Evolutionary conservation across 1,140 invertebrate species (phyloP).

Genomic region (Octopus bimaculoides): DNA sequence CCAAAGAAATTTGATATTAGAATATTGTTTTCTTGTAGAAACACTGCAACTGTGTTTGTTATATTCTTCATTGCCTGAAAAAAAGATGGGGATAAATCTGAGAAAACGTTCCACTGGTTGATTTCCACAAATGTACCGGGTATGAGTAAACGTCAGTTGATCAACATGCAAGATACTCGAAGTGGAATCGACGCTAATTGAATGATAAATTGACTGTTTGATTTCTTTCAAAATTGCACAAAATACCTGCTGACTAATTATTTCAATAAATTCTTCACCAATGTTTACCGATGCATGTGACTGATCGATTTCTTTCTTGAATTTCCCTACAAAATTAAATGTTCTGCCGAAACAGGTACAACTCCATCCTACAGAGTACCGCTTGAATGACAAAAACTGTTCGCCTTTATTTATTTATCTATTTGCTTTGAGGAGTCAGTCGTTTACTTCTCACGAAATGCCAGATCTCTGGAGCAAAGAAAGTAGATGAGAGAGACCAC

Average conservation of each 20-base stretch:
- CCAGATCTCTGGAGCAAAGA: too few relatives aligned
- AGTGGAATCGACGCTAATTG: background rate
- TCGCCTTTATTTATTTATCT: too few relatives aligned
- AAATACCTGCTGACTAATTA: background rate
- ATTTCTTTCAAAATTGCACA: constrained; percentile 2
- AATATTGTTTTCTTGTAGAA: constrained; percentile 2
- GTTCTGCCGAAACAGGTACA: background rate
- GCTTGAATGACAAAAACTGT: too few relatives aligned
- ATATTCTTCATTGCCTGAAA: background rate
- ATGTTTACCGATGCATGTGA: background rate
- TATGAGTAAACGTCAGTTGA: background rate
- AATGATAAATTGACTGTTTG: background rate
- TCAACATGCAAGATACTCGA: background rate
- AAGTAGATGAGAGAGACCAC: too few relatives aligned
- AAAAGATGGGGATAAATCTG: constrained; percentile 5
- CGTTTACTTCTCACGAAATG: too few relatives aligned
- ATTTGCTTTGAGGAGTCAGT: too few relatives aligned
- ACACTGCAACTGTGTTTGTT: background rate
- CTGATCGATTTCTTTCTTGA: background rate
- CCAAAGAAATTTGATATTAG: background rate
- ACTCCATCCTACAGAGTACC: background rate
- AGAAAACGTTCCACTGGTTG: background rate
- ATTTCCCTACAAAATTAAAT: background rate
- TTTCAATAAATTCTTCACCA: constrained; percentile 1
- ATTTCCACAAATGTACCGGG: background rate